Conservation (phyloP, 2,113 vertebrate genomes). For the Eleginops maclovinus region DNA sequence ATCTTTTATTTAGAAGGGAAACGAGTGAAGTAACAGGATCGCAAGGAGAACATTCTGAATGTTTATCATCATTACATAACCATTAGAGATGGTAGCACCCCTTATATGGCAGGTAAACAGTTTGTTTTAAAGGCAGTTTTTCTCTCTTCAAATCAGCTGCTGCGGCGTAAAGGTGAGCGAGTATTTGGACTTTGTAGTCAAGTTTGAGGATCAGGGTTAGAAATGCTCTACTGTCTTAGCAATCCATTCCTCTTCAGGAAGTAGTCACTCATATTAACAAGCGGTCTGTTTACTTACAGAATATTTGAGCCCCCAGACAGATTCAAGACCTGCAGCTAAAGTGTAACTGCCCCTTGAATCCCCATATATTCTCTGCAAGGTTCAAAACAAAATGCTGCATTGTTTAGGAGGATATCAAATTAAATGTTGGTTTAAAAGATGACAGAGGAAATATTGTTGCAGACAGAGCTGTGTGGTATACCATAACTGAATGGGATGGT, state of each 20-base stretch:
- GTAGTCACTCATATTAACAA: not conserved
- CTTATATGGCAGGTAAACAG: not conserved
- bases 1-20: too few relatives aligned
- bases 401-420: not conserved
- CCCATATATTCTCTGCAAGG: not conserved
- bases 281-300: too few relatives aligned
- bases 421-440: not conserved
- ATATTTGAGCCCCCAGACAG: not conserved
- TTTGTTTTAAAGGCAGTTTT: not conserved
- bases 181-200: not conserved
- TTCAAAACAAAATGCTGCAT: not conserved
- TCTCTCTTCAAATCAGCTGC: not conserved
- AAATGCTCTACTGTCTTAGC: conserved; percentile 5
- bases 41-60: too few relatives aligned
- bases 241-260: too few relatives aligned
- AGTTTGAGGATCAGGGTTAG: not conserved
- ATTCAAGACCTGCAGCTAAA: not conserved
- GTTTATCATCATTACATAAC: too few relatives aligned
- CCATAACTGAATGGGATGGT: not conserved
- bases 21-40: too few relatives aligned
- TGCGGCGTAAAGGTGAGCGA: not conserved
- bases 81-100: too few relatives aligned
- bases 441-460: not conserved
- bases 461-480: too few relatives aligned
- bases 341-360: not conserved